Evolutionary conservation across 2,888 invertebrate species (phyloP).

Genomic region (Xestia sexstrigata): DNA sequence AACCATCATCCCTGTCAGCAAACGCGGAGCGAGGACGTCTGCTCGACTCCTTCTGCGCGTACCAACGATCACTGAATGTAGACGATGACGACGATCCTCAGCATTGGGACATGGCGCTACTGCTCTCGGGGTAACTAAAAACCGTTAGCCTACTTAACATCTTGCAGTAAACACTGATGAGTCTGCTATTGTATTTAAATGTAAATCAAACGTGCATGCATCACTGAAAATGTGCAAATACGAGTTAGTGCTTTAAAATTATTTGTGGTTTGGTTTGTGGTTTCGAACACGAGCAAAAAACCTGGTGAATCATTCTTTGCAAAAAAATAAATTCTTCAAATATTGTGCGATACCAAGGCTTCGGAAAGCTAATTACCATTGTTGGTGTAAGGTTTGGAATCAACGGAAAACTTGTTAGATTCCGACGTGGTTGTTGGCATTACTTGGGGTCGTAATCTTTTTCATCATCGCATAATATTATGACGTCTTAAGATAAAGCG

Average conservation of each 20-base stretch:
- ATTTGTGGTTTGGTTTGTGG: constrained; percentile 39
- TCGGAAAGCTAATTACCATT: not conserved
- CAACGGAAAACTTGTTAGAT: constrained; percentile 19
- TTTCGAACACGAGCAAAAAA: constrained; percentile 20
- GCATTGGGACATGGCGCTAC: constrained; percentile 95
- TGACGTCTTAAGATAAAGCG: constrained; percentile 27
- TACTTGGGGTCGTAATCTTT: constrained; percentile 7
- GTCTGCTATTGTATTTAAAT: constrained; percentile 50
- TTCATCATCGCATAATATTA: not conserved
- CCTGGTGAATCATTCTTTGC: constrained; percentile 40
- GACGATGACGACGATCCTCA: constrained; percentile 92
- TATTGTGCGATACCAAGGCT: constrained; percentile 13
- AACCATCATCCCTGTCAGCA: constrained; percentile 91
- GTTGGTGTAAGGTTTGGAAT: constrained; percentile 16
- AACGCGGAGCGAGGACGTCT: constrained; percentile 92
- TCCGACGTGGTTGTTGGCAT: constrained; percentile 23
- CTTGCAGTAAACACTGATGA: constrained; percentile 18
- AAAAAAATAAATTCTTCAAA: constrained; percentile 10
- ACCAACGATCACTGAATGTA: constrained; percentile 92
- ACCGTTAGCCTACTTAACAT: constrained; percentile 31
- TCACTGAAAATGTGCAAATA: constrained; percentile 57
- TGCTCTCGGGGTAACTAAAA: constrained; percentile 92
- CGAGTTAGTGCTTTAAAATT: constrained; percentile 23
- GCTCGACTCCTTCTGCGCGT: constrained; percentile 94
- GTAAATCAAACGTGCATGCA: constrained; percentile 42